Conservation (phyloP, 2,797 vertebrate species). For the Xenopus petersii region DNA sequence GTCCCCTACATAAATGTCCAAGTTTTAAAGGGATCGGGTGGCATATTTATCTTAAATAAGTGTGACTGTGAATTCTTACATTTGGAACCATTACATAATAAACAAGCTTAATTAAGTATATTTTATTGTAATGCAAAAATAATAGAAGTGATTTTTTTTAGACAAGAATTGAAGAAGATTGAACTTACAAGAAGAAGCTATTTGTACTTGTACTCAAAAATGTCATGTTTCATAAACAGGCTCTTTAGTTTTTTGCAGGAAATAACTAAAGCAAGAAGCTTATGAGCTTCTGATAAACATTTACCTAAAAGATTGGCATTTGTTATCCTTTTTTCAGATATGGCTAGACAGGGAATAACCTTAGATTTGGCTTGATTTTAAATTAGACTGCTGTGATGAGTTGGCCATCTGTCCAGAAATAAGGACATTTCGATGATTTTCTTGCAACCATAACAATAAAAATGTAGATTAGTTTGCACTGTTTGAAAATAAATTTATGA, state of each 20-base stretch:
- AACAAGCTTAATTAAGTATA: too few relatives aligned
- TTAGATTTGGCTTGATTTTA: slow-evolving; percentile 54
- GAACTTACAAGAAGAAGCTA: too few relatives aligned
- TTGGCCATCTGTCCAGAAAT: slow-evolving; percentile 51
- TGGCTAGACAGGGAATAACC: slow-evolving; percentile 54
- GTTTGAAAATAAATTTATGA: slow-evolving; percentile 56
- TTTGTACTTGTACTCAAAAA: background rate
- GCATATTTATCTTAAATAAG: too few relatives aligned
- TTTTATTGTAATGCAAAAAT: too few relatives aligned
- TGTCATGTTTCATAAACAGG: slow-evolving; percentile 9
- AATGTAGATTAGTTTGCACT: slow-evolving; percentile 48
- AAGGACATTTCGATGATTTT: slow-evolving; percentile 54
- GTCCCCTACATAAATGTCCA: too few relatives aligned
- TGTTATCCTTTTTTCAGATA: slow-evolving; percentile 46
- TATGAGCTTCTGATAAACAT: slow-evolving; percentile 41
- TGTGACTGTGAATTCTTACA: too few relatives aligned
- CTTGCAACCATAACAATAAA: slow-evolving; percentile 56
- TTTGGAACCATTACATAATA: too few relatives aligned
- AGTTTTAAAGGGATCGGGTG: too few relatives aligned
- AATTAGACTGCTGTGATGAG: slow-evolving; percentile 55
- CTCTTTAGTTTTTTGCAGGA: slow-evolving; percentile 6
- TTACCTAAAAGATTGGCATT: slow-evolving; percentile 50
- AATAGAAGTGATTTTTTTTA: too few relatives aligned
- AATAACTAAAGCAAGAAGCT: slow-evolving; percentile 22
- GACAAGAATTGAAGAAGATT: too few relatives aligned